Conservation (phyloP, 2,888 invertebrate genomes). For the Andricus quercusramuli region DNA sequence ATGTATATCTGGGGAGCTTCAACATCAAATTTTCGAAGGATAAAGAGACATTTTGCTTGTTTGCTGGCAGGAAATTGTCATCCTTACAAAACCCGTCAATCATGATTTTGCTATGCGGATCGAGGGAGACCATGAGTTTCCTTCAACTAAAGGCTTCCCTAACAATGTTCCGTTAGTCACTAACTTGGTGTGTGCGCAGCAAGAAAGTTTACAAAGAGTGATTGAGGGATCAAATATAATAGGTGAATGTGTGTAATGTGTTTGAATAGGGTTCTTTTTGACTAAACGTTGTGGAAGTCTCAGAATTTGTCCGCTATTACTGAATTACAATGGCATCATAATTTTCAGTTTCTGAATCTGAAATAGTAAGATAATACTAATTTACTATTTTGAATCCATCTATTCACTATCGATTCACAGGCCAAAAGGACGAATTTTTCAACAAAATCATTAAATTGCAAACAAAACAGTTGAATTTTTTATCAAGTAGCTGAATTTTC, state of each 20-base stretch:
- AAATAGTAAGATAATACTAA: no score
- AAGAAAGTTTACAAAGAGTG: background rate
- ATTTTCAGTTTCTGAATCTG: background rate
- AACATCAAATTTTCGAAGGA: background rate
- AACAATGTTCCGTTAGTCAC: background rate
- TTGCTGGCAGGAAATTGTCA: background rate
- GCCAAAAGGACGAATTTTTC: no score
- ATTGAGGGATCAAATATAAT: slow-evolving; percentile 9
- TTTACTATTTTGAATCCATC: no score
- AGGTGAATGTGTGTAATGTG: no score
- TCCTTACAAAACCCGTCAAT: background rate
- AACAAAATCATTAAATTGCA: no score
- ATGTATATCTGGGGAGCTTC: background rate
- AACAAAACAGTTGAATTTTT: no score
- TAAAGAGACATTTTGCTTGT: background rate
- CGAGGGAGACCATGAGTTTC: background rate
- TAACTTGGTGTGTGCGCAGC: background rate
- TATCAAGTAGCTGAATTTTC: no score
- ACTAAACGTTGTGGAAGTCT: background rate
- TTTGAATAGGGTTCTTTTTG: background rate
- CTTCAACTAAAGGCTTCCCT: background rate
- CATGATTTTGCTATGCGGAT: background rate
- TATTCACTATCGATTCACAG: no score
- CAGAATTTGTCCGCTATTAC: background rate
- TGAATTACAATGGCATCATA: background rate